A percentile compares a stretch with the other conserved stretches of the same genome.
phyloP scores from a whole-genome alignment of 2,113 vertebrate species.

The Myotis davidii region DNA sequence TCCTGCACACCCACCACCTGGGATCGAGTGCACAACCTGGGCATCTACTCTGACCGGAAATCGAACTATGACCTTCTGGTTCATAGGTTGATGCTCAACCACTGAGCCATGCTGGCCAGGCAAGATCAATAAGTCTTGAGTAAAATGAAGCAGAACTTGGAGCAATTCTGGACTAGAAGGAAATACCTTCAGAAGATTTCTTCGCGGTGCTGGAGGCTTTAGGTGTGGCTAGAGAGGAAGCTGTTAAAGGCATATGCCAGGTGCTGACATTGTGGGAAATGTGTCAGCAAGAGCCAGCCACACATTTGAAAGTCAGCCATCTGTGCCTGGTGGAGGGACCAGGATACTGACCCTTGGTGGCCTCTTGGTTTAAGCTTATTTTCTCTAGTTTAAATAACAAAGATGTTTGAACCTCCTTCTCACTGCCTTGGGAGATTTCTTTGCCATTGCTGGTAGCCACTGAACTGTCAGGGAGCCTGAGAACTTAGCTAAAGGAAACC shows the following conservation, averaged over 20 bases:
- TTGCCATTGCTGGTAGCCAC: neutral
- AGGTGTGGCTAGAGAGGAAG: neutral
- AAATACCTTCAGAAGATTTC: neutral
- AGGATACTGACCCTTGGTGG: neutral
- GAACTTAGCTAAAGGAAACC: constrained; percentile 5
- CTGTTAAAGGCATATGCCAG: neutral
- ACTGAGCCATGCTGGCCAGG: too few species aligned
- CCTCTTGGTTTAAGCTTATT: neutral
- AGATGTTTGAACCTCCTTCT: neutral
- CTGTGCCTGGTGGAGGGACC: neutral
- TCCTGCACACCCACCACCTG: too few species aligned
- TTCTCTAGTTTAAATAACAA: constrained; percentile 20
- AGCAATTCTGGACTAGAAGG: neutral
- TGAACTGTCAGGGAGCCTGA: neutral
- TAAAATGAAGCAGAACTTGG: neutral
- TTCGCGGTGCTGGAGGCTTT: neutral
- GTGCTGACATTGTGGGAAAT: neutral
- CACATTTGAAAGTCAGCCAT: neutral
- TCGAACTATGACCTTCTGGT: too few species aligned
- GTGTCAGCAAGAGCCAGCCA: neutral
- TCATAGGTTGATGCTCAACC: too few species aligned
- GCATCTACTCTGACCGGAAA: too few species aligned
- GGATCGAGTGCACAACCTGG: too few species aligned
- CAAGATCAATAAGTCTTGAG: neutral
- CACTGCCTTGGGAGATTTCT: neutral